Evolutionary conservation across 2,797 vertebrate genomes (phyloP).

Genomic region (Pangasius larnaudii): DNA sequence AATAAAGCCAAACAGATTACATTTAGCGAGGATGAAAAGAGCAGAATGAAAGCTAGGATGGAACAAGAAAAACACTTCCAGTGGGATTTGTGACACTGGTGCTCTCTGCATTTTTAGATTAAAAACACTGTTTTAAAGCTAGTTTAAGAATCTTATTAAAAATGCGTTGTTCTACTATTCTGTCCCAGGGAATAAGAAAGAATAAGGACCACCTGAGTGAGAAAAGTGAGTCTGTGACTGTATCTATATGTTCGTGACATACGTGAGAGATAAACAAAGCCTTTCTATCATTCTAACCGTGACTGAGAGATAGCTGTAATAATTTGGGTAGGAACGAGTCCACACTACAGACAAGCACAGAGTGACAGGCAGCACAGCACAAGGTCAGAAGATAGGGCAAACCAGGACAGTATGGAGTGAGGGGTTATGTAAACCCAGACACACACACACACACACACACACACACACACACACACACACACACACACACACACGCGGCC

Average conservation of each 20-base stretch:
- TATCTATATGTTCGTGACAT: not conserved
- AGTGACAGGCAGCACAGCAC: conserved; percentile 5
- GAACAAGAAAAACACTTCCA: not conserved
- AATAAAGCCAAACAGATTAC: conserved; percentile 39
- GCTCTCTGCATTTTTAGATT: not conserved
- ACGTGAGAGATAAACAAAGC: not conserved
- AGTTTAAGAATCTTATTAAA: not conserved
- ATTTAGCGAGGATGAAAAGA: conserved; percentile 11
- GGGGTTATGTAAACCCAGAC: conserved; percentile 22
- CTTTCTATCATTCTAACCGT: conserved; percentile 71
- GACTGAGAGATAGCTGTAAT: conserved; percentile 79
- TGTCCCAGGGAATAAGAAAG: not conserved
- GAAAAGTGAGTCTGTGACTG: not conserved
- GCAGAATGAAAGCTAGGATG: conserved; percentile 3
- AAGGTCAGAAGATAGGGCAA: conserved; percentile 43
- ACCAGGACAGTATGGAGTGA: conserved; percentile 32
- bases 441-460: conserved; percentile 18
- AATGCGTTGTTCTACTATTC: not conserved
- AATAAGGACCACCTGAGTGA: not conserved
- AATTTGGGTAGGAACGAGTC: conserved; percentile 78
- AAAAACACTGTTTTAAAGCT: not conserved
- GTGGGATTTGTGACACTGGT: not conserved
- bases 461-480: conserved; percentile 1
- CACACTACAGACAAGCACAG: conserved; percentile 56
- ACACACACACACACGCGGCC: not conserved